Conservation (phyloP, 2,113 vertebrate species). For the Callithrix jacchus region DNA sequence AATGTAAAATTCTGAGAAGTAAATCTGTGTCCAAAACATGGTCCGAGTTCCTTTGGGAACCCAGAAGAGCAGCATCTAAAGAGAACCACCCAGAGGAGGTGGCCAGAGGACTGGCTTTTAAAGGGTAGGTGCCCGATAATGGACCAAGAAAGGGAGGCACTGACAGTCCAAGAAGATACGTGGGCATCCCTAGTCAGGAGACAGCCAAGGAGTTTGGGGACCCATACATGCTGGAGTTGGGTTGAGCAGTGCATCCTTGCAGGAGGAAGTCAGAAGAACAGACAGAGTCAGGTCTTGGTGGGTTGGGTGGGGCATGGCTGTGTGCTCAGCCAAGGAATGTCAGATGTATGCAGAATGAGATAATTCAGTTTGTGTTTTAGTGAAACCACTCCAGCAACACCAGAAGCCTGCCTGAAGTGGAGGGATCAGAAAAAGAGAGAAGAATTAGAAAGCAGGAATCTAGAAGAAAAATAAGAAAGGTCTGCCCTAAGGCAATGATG, state of each 20-base stretch:
- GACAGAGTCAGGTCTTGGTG: neutral
- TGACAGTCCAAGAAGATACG: neutral
- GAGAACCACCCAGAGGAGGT: neutral
- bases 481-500: neutral
- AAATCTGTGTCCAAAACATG: neutral
- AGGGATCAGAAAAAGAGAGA: neutral
- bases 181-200: neutral
- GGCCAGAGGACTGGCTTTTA: neutral
- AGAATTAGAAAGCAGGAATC: neutral
- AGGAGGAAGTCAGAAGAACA: neutral
- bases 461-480: neutral
- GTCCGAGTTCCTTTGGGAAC: neutral
- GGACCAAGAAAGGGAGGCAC: neutral
- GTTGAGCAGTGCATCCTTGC: accelerated
- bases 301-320: neutral
- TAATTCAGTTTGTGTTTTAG: neutral
- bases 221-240: neutral
- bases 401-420: neutral
- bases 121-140: neutral
- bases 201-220: neutral
- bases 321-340: neutral
- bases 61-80: neutral
- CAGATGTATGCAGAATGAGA: neutral
- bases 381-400: neutral
- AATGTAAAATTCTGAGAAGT: neutral